Evolutionary conservation across 2,888 invertebrate species (phyloP).

Genomic region (Dolomedes plantarius): DNA sequence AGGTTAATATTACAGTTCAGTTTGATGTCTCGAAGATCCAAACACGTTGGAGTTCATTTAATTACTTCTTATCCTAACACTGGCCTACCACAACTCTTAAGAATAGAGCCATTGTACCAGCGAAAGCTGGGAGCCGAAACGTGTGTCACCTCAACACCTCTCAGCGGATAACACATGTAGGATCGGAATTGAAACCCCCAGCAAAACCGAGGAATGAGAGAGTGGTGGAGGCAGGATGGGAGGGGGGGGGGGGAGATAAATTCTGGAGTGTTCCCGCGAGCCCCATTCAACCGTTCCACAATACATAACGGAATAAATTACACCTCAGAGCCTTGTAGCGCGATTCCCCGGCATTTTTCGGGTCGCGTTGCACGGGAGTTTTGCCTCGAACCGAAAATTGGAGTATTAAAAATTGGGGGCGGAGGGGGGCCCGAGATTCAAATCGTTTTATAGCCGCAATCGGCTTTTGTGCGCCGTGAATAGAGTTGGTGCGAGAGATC

Average conservation of each 20-base stretch:
- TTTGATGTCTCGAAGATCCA: too few relatives aligned
- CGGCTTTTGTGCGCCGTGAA: not conserved
- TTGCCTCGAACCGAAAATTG: constrained; percentile 31
- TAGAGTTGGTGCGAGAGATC: not conserved
- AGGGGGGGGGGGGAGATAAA: not conserved
- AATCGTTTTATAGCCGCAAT: constrained; percentile 13
- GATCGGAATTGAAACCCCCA: not conserved
- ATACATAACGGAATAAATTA: constrained; percentile 65
- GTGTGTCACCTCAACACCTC: not conserved
- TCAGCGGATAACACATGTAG: not conserved
- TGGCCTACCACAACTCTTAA: too few relatives aligned
- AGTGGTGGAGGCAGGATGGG: not conserved
- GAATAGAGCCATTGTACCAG: too few relatives aligned
- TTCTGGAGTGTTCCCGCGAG: constrained; percentile 46
- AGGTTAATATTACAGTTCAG: too few relatives aligned
- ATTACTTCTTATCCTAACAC: too few relatives aligned
- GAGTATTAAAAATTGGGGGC: constrained; percentile 30
- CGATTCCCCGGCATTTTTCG: constrained; percentile 35
- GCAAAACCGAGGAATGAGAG: not conserved
- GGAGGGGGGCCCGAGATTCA: not conserved
- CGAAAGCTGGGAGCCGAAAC: too few relatives aligned
- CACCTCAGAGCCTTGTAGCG: constrained; percentile 56
- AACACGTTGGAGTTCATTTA: too few relatives aligned
- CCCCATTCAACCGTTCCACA: constrained; percentile 32
- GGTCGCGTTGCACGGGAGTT: constrained; percentile 24